A percentile compares a stretch with the other conserved stretches of the same genome.
Evolutionary conservation across 2,797 vertebrate species (phyloP).

Genomic region (Uromys caudimaculatus): DNA sequence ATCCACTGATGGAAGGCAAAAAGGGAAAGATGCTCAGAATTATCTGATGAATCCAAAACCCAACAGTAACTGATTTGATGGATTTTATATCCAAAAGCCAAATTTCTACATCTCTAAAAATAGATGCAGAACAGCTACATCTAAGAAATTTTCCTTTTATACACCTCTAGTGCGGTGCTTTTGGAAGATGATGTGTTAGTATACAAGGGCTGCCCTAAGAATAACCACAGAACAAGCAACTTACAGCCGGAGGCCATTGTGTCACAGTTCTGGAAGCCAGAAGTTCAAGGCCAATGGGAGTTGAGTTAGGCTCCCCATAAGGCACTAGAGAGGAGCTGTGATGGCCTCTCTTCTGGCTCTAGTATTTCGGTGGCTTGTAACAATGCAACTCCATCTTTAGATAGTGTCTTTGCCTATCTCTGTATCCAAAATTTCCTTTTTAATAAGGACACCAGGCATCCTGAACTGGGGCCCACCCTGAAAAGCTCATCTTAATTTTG

Average conservation of each 20-base stretch:
- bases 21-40: neutral
- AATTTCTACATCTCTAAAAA: conserved; percentile 50
- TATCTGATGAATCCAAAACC: neutral
- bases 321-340: neutral
- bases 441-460: neutral
- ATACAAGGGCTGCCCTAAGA: neutral
- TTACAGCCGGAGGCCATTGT: neutral
- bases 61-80: neutral
- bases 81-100: conserved; percentile 41
- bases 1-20: neutral
- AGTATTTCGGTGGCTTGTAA: neutral
- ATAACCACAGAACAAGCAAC: neutral
- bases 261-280: neutral
- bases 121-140: neutral
- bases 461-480: neutral
- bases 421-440: neutral
- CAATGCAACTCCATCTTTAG: neutral
- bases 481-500: neutral
- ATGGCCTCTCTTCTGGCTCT: neutral
- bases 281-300: neutral
- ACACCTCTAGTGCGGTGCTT: neutral
- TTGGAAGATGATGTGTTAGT: neutral
- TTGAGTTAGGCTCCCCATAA: neutral
- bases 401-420: neutral
- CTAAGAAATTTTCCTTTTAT: neutral